phyloP scores from a whole-genome alignment of 2,888 invertebrate genomes.

The Pristionchus entomophagus region DNA sequence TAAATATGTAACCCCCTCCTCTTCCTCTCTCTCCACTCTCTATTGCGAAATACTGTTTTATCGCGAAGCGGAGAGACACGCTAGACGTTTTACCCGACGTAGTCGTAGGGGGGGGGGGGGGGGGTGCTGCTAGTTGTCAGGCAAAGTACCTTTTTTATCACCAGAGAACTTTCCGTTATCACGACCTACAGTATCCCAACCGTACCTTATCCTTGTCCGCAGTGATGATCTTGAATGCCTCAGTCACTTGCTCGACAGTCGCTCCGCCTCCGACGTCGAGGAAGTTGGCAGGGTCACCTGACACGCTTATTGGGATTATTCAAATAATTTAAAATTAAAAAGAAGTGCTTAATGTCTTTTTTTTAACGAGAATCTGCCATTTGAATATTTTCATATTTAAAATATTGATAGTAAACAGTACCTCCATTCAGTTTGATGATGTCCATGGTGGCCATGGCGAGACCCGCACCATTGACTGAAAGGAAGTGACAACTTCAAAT shows the following conservation, averaged over 20 bases:
- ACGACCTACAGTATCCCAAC: too few species aligned
- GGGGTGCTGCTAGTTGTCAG: too few species aligned
- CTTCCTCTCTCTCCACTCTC: not conserved
- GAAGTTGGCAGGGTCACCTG: constrained; percentile 93
- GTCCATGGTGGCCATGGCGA: constrained; percentile 99
- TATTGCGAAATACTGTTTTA: not conserved
- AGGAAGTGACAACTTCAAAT: not conserved
- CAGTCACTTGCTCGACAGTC: constrained; percentile 83
- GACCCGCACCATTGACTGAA: constrained; percentile 96
- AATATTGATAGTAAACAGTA: not conserved
- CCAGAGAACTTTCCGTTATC: too few species aligned
- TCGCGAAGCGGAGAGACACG: too few species aligned
- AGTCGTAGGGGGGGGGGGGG: too few species aligned
- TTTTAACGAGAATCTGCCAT: too few species aligned
- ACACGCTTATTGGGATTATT: not conserved
- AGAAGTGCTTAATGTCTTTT: too few species aligned
- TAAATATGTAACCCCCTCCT: not conserved
- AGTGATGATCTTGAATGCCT: constrained; percentile 92
- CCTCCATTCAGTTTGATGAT: constrained; percentile 95
- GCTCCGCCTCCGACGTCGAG: constrained; percentile 97
- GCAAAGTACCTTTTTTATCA: too few species aligned
- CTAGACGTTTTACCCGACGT: too few species aligned
- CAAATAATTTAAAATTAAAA: not conserved
- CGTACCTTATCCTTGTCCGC: constrained; percentile 80
- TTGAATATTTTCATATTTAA: too few species aligned